phyloP scores from a whole-genome alignment of 2,113 vertebrate species.

The Eulemur rufifrons region DNA sequence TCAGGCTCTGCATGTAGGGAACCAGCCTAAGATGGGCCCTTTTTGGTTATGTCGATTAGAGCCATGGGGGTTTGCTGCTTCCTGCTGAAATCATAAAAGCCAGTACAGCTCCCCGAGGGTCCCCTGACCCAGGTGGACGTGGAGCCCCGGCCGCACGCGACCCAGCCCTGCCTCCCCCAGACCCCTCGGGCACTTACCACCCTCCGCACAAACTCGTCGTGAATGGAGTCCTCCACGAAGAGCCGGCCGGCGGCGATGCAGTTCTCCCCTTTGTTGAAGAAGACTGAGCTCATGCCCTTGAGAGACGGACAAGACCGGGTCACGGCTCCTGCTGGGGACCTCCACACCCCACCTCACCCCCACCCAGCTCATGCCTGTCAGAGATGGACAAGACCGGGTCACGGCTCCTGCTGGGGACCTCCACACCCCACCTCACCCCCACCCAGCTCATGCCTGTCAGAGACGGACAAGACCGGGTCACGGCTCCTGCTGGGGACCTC shows the following conservation, averaged over 20 bases:
- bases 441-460: constrained; percentile 89
- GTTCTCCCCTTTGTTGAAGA: constrained; percentile 95
- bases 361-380: constrained; percentile 89
- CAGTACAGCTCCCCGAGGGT: no score
- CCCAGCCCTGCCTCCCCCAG: neutral
- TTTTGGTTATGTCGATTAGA: no score
- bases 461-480: neutral
- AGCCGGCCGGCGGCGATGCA: constrained; percentile 92
- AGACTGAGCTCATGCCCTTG: constrained; percentile 92
- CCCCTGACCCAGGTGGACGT: no score
- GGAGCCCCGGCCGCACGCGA: no score
- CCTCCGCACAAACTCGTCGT: constrained; percentile 88
- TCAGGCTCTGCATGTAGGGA: neutral
- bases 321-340: neutral
- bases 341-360: no score
- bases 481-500: no score
- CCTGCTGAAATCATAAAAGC: no score
- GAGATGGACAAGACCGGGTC: neutral
- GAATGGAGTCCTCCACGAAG: constrained; percentile 90
- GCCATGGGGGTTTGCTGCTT: no score
- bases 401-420: neutral
- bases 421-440: no score
- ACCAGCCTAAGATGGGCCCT: neutral
- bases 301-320: constrained; percentile 3
- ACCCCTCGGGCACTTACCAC: constrained; percentile 83